Conservation (phyloP, 2,888 invertebrate genomes). For the Drosophila austrosaltans region DNA sequence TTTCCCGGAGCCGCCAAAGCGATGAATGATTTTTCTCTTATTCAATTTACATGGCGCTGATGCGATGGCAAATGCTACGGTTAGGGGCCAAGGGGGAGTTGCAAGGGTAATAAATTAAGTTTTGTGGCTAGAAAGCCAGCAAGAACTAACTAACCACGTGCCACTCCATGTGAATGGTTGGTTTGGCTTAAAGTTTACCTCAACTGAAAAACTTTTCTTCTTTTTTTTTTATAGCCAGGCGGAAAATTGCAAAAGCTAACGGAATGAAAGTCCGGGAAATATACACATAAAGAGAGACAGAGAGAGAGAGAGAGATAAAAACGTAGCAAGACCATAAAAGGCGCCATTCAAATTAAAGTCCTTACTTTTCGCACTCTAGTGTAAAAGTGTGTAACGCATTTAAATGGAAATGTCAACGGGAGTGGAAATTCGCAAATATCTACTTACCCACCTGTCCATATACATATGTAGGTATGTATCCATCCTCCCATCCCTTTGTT, state of each 20-base stretch:
- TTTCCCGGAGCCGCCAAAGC: slow-evolving; percentile 54
- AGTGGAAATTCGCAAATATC: slow-evolving; percentile 38
- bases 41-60: slow-evolving; percentile 52
- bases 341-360: slow-evolving; percentile 67
- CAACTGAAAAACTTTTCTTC: slow-evolving; percentile 60
- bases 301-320: neutral
- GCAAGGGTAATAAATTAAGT: slow-evolving; percentile 53
- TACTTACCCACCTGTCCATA: slow-evolving; percentile 32
- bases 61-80: slow-evolving; percentile 32
- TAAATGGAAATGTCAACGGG: slow-evolving; percentile 53
- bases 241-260: slow-evolving; percentile 41
- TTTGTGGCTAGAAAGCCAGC: slow-evolving; percentile 28
- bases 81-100: slow-evolving; percentile 17
- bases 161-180: slow-evolving; percentile 33
- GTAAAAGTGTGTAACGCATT: slow-evolving; percentile 52
- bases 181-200: slow-evolving; percentile 56
- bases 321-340: slow-evolving; percentile 47
- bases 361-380: slow-evolving; percentile 51
- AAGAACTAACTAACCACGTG: slow-evolving; percentile 56
- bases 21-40: slow-evolving; percentile 60
- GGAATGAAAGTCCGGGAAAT: slow-evolving; percentile 39
- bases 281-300: neutral
- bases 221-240: slow-evolving; percentile 62
- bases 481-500: slow-evolving; percentile 26
- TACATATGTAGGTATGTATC: neutral